Conservation (phyloP, 2,113 vertebrate genomes). For the Glaucomys volans region DNA sequence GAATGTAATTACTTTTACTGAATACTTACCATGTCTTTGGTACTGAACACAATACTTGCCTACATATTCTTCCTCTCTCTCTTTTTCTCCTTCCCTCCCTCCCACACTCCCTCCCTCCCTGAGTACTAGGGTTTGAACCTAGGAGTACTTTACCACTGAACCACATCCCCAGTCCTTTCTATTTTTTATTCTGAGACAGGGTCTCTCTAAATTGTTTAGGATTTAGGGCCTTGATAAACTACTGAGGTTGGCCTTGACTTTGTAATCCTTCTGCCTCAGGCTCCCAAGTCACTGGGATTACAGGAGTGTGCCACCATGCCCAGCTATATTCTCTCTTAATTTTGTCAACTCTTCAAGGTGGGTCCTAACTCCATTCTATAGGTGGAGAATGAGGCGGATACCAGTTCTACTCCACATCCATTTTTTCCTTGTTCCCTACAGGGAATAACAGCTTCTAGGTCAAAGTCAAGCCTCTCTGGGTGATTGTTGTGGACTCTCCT, state of each 20-base stretch:
- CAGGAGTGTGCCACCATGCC: background rate
- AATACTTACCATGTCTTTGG: background rate
- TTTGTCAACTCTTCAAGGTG: background rate
- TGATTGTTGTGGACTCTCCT: background rate
- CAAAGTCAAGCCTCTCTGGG: background rate
- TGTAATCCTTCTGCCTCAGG: no score
- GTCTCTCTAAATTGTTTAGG: no score
- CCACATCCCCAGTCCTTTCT: no score
- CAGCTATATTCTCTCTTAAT: background rate
- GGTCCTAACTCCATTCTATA: background rate
- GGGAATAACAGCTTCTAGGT: background rate
- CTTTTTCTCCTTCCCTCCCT: no score
- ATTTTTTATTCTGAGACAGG: no score
- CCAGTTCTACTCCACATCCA: background rate
- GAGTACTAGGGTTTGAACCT: no score
- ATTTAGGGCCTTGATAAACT: no score
- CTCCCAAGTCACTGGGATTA: no score
- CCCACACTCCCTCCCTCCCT: no score
- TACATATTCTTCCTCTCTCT: background rate
- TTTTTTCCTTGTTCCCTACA: background rate
- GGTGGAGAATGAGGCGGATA: background rate
- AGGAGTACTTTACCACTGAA: no score
- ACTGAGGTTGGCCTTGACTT: no score
- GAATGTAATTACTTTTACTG: background rate
- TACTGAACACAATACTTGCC: background rate